Percentiles rank a stretch among this genome's conserved stretches.
Conservation (phyloP, 1,140 invertebrate species). For the Lordiphosa clarofinis region DNA sequence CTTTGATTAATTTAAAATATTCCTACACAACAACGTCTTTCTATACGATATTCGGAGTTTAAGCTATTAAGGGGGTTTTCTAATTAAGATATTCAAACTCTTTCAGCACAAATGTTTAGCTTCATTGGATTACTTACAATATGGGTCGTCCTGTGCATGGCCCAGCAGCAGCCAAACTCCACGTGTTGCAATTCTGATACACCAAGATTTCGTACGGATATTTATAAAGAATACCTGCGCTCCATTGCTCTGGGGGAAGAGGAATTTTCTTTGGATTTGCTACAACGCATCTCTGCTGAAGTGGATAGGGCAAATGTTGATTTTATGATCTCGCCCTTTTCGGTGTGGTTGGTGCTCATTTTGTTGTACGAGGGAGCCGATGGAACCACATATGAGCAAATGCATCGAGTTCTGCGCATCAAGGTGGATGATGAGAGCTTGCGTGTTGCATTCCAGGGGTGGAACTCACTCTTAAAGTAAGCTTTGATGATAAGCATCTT, state of each 20-base stretch:
- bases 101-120: slow-evolving; percentile 13
- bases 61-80: no score
- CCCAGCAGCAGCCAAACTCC: slow-evolving; percentile 10
- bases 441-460: slow-evolving; percentile 56
- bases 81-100: no score
- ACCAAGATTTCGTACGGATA: no score
- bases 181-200: no score
- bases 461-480: slow-evolving; percentile 80
- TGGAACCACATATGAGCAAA: slow-evolving; percentile 81
- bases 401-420: slow-evolving; percentile 80
- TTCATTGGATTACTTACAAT: slow-evolving; percentile 16
- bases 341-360: slow-evolving; percentile 82
- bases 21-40: no score
- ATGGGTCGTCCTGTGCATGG: slow-evolving; percentile 2
- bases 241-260: slow-evolving; percentile 51
- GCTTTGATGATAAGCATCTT: slow-evolving; percentile 4
- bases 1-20: no score
- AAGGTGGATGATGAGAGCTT: slow-evolving; percentile 69
- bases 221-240: slow-evolving; percentile 6
- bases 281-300: slow-evolving; percentile 38
- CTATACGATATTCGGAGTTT: no score
- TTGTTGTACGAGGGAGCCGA: slow-evolving; percentile 82
- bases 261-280: slow-evolving; percentile 54
- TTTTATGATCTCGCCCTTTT: slow-evolving; percentile 83
- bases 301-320: slow-evolving; percentile 51